Evolutionary conservation across 2,113 vertebrate species (phyloP), one percentile per base, ranked within the genome.

Genomic region (Megatriorchis doriae): DNA sequence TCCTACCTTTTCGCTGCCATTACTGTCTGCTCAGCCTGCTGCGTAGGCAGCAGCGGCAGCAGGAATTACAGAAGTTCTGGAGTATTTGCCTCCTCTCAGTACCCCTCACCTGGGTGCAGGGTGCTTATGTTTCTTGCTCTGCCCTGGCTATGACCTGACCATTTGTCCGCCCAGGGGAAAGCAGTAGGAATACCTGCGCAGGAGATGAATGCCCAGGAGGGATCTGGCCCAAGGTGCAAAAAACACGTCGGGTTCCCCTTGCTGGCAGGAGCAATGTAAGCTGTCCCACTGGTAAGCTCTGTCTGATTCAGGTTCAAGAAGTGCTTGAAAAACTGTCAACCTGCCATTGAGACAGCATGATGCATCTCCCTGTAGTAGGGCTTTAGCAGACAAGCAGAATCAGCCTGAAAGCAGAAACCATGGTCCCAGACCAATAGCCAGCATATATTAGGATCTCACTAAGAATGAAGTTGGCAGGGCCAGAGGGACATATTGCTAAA

Each of bases 161-260:
- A 16, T 59, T 70, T 66, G 45, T 29, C 13, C 1, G 0, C 45
- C 40, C n/a, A 29, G 38, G 31, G 17, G 25, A 68, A 72, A 78
- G 80, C 10, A 74, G n/a, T 0, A 42, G 70, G 71, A 27, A 34
- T 72, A 68, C 23, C 34, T 38, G 67, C 4, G 0, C 42, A 40
- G 66, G 71, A 72, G 53, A 19, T 27, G 48, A 90, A 65, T 5
- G 19, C 21, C 17, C 59, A 77, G 61, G 68, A 62, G 50, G 17
- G 22, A 55, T 79, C 34, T 68, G 56, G 42, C 29, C 26, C 19
- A 34, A 10, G 29, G 21, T 29, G 16, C 32, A 56, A 63, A 59
- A 65, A 84, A 38, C 40, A 10, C 0, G 0, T 23, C 0, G 0
- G 58, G 25, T 91, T 81, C 14, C 66, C 68, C 32, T 55, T 26